Conservation (phyloP, 2,113 vertebrate genomes). For the Oophaga pumilio region DNA sequence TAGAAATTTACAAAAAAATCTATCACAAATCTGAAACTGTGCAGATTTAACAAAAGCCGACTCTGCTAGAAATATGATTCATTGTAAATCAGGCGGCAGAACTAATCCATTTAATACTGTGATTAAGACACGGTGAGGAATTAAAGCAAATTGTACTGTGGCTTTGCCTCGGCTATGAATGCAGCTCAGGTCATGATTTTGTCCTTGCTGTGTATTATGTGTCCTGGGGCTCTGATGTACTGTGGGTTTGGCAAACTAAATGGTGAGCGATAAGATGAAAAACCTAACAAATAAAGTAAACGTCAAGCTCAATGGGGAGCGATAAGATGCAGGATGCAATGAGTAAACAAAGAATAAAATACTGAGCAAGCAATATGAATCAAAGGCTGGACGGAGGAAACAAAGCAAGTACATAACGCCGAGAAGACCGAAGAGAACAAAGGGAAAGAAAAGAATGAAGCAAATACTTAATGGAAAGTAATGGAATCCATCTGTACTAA, state of each 20-base stretch:
- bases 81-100: background rate
- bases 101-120: background rate
- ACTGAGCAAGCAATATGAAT: slow-evolving; percentile 29
- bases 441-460: background rate
- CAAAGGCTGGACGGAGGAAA: background rate
- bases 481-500: background rate
- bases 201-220: slow-evolving; percentile 39
- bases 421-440: background rate
- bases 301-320: slow-evolving; percentile 28
- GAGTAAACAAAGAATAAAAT: slow-evolving; percentile 40
- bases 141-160: background rate
- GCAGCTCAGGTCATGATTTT: slow-evolving; percentile 18
- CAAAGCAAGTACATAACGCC: background rate
- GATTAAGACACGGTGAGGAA: background rate
- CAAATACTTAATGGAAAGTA: background rate
- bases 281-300: slow-evolving; percentile 47
- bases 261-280: slow-evolving; percentile 45
- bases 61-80: background rate
- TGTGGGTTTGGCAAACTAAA: slow-evolving; percentile 43
- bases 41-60: background rate
- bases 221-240: slow-evolving; percentile 40
- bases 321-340: slow-evolving; percentile 32
- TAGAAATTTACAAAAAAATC: background rate
- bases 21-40: background rate
- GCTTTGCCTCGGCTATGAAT: background rate